Base-by-base conservation (phyloP, 2,113 vertebrate species). In the Dendropsophus ebraccatus region DNA sequence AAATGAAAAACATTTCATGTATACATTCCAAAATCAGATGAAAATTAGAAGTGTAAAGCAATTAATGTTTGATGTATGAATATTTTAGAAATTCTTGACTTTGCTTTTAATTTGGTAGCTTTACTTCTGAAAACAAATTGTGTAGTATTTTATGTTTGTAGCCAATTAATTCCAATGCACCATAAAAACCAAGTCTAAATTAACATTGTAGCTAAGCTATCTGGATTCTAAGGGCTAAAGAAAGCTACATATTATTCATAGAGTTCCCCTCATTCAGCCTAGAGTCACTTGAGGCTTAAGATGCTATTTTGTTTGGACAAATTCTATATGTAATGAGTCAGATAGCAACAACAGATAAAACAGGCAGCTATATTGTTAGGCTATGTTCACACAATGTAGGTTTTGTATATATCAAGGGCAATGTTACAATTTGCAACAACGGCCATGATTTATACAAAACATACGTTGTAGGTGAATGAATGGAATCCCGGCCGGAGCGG, bases 11-110 rank as follows among this genome's bases (percentile, higher is more conserved):
- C 72, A 84, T 60, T 65, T 76, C 19, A 62, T 49, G 73, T 84
- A 76, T 84, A n/a, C 54, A 76, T 76, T 84, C 83, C 72, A 84
- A 84, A 76, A 76, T 62, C 56, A 76, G 82, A 54, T 58, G 37
- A 14, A 73, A 52, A 75, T 75, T 75, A 73, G 56, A 65, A 84
- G 37, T 30, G 70, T 70, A 35, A 49, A 69, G 47, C 45, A 47
- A 45, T 69, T 50, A 82, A 69, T 65, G 56, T 11, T 35, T 50
- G 54, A 65, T 16, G 32, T 17, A 52, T 50, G 25, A 67, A 70
- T 52, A 13, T 54, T 52, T 77, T 65, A 67, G 23, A 3, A 28
- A 65, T 67, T 54, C 17, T 72, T 72, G 30, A 72, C n/a, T 82
- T 23, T 50, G 32, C 10, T 32, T 81, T 65, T 30, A 81, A 65